phyloP scores from a whole-genome alignment of 1,140 invertebrate species.

The Drosophila bifasciata region DNA sequence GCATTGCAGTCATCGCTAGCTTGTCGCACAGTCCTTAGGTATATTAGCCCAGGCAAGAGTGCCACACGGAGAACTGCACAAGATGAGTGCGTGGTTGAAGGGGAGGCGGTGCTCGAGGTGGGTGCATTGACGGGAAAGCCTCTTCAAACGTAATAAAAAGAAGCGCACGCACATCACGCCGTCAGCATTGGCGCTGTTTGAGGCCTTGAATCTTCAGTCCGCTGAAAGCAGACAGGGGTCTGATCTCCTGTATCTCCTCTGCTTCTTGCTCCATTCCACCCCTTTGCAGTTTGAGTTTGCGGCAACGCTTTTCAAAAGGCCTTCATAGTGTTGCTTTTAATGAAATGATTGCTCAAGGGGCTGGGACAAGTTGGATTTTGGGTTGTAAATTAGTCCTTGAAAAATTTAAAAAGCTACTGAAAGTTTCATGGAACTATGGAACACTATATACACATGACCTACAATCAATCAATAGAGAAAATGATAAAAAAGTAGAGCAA shows the following conservation, averaged over 20 bases:
- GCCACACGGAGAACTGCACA: conserved; percentile 56
- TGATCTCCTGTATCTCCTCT: conserved; percentile 2
- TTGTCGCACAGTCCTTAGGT: conserved; percentile 49
- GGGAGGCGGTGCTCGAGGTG: conserved; percentile 6
- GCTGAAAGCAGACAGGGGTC: conserved; percentile 36
- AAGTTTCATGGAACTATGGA: conserved; percentile 43
- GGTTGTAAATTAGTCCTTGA: conserved; percentile 24
- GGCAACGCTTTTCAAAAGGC: conserved; percentile 64
- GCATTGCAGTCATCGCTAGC: conserved; percentile 67
- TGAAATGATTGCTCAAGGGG: conserved; percentile 75
- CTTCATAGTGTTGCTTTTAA: conserved; percentile 76
- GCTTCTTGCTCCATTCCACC: conserved; percentile 22
- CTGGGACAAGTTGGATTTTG: conserved; percentile 39
- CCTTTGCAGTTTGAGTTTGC: conserved; percentile 55
- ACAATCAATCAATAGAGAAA: conserved; percentile 62
- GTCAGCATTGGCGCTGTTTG: conserved; percentile 69
- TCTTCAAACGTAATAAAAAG: conserved; percentile 68
- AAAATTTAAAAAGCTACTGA: conserved; percentile 67
- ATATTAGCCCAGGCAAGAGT: conserved; percentile 57
- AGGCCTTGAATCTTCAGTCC: conserved; percentile 56
- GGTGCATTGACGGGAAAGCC: conserved; percentile 36
- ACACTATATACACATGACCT: conserved; percentile 65
- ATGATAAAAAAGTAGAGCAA: conserved; percentile 29
- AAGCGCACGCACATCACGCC: conserved; percentile 77
- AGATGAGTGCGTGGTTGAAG: conserved; percentile 49